Evolutionary conservation across 2,113 vertebrate genomes (phyloP).

Genomic region (Quiscalus mexicanus): DNA sequence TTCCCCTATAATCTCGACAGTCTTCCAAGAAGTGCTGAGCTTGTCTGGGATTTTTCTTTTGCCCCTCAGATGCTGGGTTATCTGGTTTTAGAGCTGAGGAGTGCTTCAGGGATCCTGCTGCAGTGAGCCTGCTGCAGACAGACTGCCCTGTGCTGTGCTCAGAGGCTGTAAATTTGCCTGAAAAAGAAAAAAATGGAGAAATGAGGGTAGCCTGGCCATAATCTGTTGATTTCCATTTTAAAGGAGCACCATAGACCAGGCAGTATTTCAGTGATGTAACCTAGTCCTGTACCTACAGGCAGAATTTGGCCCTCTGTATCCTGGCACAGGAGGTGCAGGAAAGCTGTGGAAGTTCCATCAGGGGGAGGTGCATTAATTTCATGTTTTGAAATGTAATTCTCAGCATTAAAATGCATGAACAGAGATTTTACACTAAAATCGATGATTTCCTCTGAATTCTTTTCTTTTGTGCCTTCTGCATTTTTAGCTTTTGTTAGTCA

Average conservation of each 20-base stretch:
- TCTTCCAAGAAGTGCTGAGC: neutral
- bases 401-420: neutral
- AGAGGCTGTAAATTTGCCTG: neutral
- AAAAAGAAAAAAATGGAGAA: neutral
- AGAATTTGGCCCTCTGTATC: neutral
- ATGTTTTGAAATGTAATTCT: neutral
- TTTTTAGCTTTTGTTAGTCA: neutral
- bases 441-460: neutral
- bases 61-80: neutral
- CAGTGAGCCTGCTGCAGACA: neutral
- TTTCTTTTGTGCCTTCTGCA: neutral
- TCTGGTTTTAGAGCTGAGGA: neutral
- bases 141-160: neutral
- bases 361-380: neutral
- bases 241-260: neutral
- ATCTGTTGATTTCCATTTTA: slow-evolving; percentile 35
- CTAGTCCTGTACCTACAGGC: neutral
- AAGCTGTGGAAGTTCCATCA: neutral
- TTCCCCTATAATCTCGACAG: neutral
- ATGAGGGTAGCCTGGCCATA: neutral
- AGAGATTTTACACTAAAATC: neutral
- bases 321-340: neutral
- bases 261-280: neutral
- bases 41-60: neutral
- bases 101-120: neutral